Base-by-base conservation (phyloP, 1,140 invertebrate species). In the Sinella curviseta region DNA sequence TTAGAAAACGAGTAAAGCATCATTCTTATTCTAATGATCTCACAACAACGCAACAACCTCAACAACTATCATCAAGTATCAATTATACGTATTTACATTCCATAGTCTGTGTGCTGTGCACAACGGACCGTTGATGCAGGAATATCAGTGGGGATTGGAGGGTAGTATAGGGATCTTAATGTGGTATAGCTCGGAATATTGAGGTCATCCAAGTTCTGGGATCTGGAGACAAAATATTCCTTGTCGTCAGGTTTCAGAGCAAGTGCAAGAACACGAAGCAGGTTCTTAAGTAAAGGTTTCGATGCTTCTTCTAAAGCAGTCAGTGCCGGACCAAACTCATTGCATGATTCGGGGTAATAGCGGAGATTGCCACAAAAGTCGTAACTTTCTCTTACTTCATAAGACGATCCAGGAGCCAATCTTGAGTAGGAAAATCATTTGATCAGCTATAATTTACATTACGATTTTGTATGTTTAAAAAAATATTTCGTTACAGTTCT, bases 81-180 rank as follows among this genome's bases (percentile, higher is more conserved):
- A n/a, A n/a, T n/a, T n/a, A n/a, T n/a, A n/a, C n/a, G n/a, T n/a
- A n/a, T n/a, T n/a, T n/a, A n/a, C 30, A 70, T 31, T 31, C 80
- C 87, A 79, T 86, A 88, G 81, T 88, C 88, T 1, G 87, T 86
- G 83, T 88, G 88, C 74, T 85, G 86, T 0, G 91, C 91, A 83
- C 91, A 93, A 60, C 92, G 88, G 30, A 90, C 90, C 80, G 91
- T 87, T 48, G 88, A 89, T 78, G 85, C 84, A 1, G 77, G 60
- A 34, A 77, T 70, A n/a, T 67, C 31, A n/a, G 57, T 65, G 20
- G 74, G 55, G 48, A 85, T 87, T 80, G 92, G 90, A 60, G 93
- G 93, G 86, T 93, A 93, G 81, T 90, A 91, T 75, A 93, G 87
- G 76, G 92, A 88, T 65, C 92, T 89, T 85, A 94, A 88, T 57